Evolutionary conservation across 2,888 invertebrate genomes (phyloP), one percentile per base, ranked within the genome.

Genomic region (Hypolimnas misippus): DNA sequence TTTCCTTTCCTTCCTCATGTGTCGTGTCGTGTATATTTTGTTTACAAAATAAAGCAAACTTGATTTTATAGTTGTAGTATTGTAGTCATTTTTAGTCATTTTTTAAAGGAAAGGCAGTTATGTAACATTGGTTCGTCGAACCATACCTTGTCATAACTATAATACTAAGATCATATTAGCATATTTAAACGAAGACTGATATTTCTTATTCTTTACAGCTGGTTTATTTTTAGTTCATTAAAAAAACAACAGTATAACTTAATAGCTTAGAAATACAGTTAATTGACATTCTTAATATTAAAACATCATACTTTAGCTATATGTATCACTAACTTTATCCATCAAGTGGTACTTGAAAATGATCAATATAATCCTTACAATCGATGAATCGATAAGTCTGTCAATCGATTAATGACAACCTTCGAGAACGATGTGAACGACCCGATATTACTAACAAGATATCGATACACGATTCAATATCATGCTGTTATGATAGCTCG

Each of bases 361-460:
- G 69, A 75, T 76, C 73, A 63, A 58, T 54, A 51, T 73, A 71
- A 78, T 77, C 73, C 70, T 61, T 62, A 67, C 67, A 60, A 76
- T 76, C 66, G 72, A 74, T 71, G 65, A 63, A 46, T 69, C 58
- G 70, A 72, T 65, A 73, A 69, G 67, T 70, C 40, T 75, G 66
- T 75, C 78, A 73, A 63, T 66, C 70, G 70, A 74, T 74, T 46
- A 49, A 31, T 49, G 19, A 54, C 61, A 60, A 38, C 31, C 60
- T 68, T 62, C 53, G 35, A 55, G 57, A 58, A n/a, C 12, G 51
- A 55, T 62, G 70, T 67, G 57, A 68, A 67, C 42, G 65, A 65
- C 67, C 68, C 53, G 54, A 40, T 25, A 40, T 29, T 16, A 31
- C 17, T 29, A 31, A 51, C 4, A 14, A 49, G 46, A 46, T 61